Evolutionary conservation across 2,888 invertebrate species (phyloP), one percentile per base, ranked within the genome.

Genomic region (Andrena dorsata): DNA sequence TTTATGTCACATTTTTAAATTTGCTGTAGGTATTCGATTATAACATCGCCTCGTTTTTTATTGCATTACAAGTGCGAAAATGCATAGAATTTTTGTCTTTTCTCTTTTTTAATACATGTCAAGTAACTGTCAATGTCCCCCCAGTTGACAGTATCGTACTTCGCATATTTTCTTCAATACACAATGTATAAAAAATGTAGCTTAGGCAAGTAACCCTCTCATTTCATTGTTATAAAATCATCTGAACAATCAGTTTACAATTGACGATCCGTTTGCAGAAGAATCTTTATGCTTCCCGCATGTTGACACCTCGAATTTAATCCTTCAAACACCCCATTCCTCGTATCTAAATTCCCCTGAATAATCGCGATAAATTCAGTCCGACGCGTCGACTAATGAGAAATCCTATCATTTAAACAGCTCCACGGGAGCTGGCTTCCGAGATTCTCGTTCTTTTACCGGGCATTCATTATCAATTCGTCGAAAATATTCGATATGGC

Each of bases 381-480:
- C 63, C 58, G 41, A 65, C 63, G 73, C 77, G 76, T 60, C 79
- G 81, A 73, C 74, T 60, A 80, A 64, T 66, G 72, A 66, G 69
- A 85, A 86, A 71, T 75, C 78, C 73, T 72, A 76, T 80, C 80
- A 78, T 81, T 87, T 80, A 81, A 56, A 81, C 86, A 51, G 68
- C 78, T 82, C 71, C 86, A 78, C 70, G 76, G 70, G 75, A 72
- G 23, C 64, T 73, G 65, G 65, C 80, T 51, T 69, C 68, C 68
- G 80, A 81, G 84, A 82, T 80, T 79, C 76, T 78, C 80, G 81
- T 82, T 81, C 86, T 86, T 84, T 84, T 85, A 87, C 83, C 79
- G 82, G 83, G 90, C 87, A 86, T 91, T 90, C 87, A 91, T 91
- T 91, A 91, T 91, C 88, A 89, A 90, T 90, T 91, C 89, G 89